phyloP scores from a whole-genome alignment of 2,888 invertebrate genomes.

The Emmelina monodactyla region DNA sequence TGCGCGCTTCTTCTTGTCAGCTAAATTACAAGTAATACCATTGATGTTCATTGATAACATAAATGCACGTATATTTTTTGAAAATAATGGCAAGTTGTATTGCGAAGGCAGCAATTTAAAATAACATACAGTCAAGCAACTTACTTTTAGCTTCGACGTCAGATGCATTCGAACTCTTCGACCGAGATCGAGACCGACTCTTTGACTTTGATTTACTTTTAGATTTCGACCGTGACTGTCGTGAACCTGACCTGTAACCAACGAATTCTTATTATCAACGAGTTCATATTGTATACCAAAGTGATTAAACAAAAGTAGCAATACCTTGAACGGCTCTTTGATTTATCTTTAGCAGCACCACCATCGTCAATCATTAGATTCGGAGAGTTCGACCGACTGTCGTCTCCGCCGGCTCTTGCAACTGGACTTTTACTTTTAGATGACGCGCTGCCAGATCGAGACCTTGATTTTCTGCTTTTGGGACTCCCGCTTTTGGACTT shows the following conservation, averaged over 20 bases:
- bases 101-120: too few relatives aligned
- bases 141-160: conserved; percentile 18
- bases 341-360: conserved; percentile 33
- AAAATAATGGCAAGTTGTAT: too few relatives aligned
- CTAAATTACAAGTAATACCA: too few relatives aligned
- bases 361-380: conserved; percentile 61
- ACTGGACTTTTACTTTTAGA: conserved; percentile 42
- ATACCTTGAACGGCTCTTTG: conserved; percentile 52
- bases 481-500: conserved; percentile 51
- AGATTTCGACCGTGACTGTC: conserved; percentile 44
- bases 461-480: conserved; percentile 32
- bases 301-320: background rate
- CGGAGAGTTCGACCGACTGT: conserved; percentile 61
- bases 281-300: background rate
- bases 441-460: conserved; percentile 31
- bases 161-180: conserved; percentile 45
- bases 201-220: conserved; percentile 52
- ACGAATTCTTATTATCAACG: background rate
- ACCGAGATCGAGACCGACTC: conserved; percentile 48
- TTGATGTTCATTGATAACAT: too few relatives aligned
- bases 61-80: too few relatives aligned
- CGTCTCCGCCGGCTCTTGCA: conserved; percentile 34
- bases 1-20: conserved; percentile 47
- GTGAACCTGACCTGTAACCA: conserved; percentile 38
- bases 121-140: too few relatives aligned